Evolutionary conservation across 1,140 invertebrate genomes (phyloP).

Genomic region (Probaryconus sp.): DNA sequence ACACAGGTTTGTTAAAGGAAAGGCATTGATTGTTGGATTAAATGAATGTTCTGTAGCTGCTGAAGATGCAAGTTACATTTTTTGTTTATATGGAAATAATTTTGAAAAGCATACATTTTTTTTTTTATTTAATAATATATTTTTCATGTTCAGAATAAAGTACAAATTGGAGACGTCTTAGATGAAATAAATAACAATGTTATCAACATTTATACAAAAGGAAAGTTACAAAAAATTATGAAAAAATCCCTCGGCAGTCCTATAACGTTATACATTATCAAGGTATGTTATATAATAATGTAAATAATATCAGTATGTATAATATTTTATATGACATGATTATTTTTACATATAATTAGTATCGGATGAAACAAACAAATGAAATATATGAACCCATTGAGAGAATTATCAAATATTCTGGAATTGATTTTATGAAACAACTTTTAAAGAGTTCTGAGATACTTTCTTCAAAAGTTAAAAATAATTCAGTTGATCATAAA

Average conservation of each 20-base stretch:
- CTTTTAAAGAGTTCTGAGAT: constrained; percentile 55
- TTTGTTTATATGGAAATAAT: constrained; percentile 19
- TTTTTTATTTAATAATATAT: constrained; percentile 12
- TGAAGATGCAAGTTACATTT: constrained; percentile 78
- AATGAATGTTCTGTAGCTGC: constrained; percentile 79
- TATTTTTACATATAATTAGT: no score
- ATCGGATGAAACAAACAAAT: constrained; percentile 63
- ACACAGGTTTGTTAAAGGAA: constrained; percentile 78
- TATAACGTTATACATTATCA: constrained; percentile 79
- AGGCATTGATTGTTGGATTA: constrained; percentile 79
- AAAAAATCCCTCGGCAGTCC: constrained; percentile 77
- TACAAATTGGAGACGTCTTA: constrained; percentile 81
- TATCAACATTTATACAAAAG: constrained; percentile 75
- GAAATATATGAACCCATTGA: constrained; percentile 73
- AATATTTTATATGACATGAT: no score
- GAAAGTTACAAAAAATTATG: constrained; percentile 78
- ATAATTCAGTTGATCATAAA: no score
- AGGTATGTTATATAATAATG: constrained; percentile 76
- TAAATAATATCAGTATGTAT: constrained; percentile 12
- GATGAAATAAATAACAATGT: constrained; percentile 81
- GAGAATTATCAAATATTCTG: constrained; percentile 66
- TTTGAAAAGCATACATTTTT: constrained; percentile 19
- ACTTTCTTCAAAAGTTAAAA: constrained; percentile 31
- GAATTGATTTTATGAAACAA: constrained; percentile 64
- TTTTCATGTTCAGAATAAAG: constrained; percentile 78